A percentile compares a stretch with the other conserved stretches of the same genome.
Conservation (phyloP, 2,113 vertebrate genomes). For the Empidonax traillii region DNA sequence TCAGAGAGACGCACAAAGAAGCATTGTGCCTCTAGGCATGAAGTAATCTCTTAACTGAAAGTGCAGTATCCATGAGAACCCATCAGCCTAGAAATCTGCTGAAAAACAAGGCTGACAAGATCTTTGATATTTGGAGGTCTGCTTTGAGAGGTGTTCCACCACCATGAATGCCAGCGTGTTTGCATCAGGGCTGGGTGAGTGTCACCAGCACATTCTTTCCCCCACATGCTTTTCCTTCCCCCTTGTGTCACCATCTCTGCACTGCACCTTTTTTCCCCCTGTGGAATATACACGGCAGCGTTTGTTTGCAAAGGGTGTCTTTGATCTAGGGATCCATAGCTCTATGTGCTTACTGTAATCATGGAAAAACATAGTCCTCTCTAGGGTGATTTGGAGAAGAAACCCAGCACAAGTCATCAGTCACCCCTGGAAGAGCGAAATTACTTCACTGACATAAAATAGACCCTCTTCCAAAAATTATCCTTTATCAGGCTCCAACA, state of each 20-base stretch:
- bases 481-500: background rate
- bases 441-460: background rate
- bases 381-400: background rate
- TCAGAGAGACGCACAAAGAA: background rate
- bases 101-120: background rate
- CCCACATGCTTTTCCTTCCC: background rate
- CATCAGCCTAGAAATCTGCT: background rate
- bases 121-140: background rate
- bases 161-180: background rate
- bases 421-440: background rate
- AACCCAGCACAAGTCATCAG: background rate
- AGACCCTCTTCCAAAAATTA: background rate
- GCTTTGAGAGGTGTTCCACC: background rate
- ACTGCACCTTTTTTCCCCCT: background rate
- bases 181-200: background rate
- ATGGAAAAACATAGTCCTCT: background rate
- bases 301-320: background rate
- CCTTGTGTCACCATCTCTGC: background rate
- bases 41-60: background rate
- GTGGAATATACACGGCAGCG: background rate
- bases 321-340: background rate
- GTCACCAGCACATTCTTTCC: background rate
- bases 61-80: background rate
- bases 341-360: fast-evolving
- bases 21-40: background rate